Percentiles rank a stretch among this genome's conserved stretches.
Evolutionary conservation across 1,140 invertebrate species (phyloP).

Genomic region (Drosophila insularis): DNA sequence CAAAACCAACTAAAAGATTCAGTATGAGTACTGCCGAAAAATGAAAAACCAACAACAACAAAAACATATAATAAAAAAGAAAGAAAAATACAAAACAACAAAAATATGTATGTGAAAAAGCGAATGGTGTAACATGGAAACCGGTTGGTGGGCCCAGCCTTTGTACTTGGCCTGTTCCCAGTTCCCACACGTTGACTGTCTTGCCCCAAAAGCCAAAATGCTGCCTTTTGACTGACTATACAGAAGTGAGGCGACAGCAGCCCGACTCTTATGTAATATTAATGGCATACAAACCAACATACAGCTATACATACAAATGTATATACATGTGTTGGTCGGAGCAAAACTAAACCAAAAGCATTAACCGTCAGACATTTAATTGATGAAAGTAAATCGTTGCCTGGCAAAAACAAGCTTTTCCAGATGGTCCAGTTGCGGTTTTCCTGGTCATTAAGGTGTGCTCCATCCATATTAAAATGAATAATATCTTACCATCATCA

Average conservation of each 20-base stretch:
- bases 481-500: not conserved
- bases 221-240: constrained; percentile 16
- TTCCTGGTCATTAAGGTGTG: not conserved
- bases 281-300: not conserved
- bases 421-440: not conserved
- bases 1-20: constrained; percentile 65
- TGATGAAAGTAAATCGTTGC: constrained; percentile 4
- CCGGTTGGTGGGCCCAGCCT: constrained; percentile 56
- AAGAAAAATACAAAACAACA: no score
- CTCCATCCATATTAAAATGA: not conserved
- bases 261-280: constrained; percentile 28
- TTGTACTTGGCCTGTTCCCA: constrained; percentile 52
- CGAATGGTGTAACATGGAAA: constrained; percentile 59
- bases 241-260: constrained; percentile 46
- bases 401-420: constrained; percentile 29
- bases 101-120: constrained; percentile 10
- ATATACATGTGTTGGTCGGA: not conserved
- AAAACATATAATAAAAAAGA: not conserved
- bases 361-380: not conserved
- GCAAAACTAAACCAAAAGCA: constrained; percentile 9
- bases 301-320: not conserved
- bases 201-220: constrained; percentile 56
- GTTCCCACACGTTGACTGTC: constrained; percentile 23
- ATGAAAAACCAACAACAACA: not conserved
- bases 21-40: constrained; percentile 60